These are phyloP conservation scores for Seriola dumerili DNA, from an alignment of 2,113 vertebrate species.

Conservation along the genomic window DNA sequence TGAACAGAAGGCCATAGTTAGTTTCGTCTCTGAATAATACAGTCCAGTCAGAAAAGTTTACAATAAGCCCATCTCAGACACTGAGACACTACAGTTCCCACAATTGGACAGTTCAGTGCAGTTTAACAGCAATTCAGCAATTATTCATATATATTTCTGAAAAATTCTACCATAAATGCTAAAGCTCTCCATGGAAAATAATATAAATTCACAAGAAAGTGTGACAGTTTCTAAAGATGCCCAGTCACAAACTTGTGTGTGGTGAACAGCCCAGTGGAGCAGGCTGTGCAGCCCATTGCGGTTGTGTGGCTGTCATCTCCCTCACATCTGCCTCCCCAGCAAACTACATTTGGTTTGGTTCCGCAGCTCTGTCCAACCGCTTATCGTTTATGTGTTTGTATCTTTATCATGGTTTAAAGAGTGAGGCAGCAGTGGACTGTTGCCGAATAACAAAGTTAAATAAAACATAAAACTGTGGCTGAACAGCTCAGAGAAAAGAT, in stretches of 20 bases:
- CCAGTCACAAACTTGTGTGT: not conserved
- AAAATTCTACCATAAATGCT: not conserved
- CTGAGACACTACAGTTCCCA: not conserved
- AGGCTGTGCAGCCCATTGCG: too few relatives aligned
- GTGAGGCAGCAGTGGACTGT: too few relatives aligned
- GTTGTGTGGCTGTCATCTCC: too few relatives aligned
- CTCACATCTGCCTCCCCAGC: too few relatives aligned
- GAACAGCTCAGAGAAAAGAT: too few relatives aligned
- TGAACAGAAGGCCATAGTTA: not conserved
- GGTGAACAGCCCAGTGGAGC: too few relatives aligned
- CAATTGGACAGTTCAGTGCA: not conserved
- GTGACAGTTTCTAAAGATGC: constrained; percentile 1
- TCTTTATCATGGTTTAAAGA: too few relatives aligned
- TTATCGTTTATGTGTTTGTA: too few relatives aligned
- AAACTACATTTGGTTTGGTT: too few relatives aligned
- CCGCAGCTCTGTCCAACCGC: too few relatives aligned
- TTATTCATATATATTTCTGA: not conserved
- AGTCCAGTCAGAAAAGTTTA: not conserved
- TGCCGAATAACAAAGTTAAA: too few relatives aligned
- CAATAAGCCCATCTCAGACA: not conserved
- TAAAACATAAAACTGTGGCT: too few relatives aligned
- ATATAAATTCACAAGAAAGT: not conserved
- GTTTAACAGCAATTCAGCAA: not conserved
- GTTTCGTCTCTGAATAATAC: not conserved
- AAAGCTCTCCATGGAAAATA: constrained; percentile 6